Evolutionary conservation across 2,113 vertebrate species (phyloP).

Genomic region (Antechinus stuartii): DNA sequence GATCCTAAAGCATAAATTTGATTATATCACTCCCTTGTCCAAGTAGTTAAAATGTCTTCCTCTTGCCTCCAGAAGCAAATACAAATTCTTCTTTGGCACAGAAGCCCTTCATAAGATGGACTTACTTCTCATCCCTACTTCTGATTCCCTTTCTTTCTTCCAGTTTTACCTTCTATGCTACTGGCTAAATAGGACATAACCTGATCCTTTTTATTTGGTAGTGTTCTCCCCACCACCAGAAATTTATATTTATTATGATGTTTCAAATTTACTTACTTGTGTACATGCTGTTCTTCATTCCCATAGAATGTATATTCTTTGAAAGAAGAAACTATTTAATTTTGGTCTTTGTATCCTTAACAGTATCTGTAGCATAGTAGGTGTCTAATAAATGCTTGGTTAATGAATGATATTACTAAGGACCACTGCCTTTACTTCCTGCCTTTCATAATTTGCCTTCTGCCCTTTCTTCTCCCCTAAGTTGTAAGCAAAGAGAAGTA

Average conservation of each 20-base stretch:
- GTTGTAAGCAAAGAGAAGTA: not conserved
- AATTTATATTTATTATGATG: not conserved
- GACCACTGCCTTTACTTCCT: constrained; percentile 1
- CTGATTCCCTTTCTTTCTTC: not conserved
- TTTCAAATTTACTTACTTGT: not conserved
- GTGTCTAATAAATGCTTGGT: not conserved
- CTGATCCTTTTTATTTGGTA: not conserved
- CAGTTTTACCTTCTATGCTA: not conserved
- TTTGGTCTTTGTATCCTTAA: not conserved
- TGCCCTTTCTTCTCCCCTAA: constrained; percentile 26
- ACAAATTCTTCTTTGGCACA: not conserved
- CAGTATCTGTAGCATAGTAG: not conserved
- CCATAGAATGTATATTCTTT: not conserved
- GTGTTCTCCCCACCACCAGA: not conserved
- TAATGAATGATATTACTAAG: not conserved
- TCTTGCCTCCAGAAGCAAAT: not conserved
- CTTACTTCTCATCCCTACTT: not conserved
- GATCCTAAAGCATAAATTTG: not conserved
- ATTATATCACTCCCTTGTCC: not conserved
- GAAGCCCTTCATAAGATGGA: not conserved
- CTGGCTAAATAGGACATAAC: not conserved
- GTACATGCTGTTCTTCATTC: not conserved
- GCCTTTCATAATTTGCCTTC: not conserved
- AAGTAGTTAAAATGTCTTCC: not conserved
- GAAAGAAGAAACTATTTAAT: not conserved